Evolutionary conservation across 2,888 invertebrate genomes (phyloP), one percentile per base, ranked within the genome.

Genomic region (Unio delphinus): DNA sequence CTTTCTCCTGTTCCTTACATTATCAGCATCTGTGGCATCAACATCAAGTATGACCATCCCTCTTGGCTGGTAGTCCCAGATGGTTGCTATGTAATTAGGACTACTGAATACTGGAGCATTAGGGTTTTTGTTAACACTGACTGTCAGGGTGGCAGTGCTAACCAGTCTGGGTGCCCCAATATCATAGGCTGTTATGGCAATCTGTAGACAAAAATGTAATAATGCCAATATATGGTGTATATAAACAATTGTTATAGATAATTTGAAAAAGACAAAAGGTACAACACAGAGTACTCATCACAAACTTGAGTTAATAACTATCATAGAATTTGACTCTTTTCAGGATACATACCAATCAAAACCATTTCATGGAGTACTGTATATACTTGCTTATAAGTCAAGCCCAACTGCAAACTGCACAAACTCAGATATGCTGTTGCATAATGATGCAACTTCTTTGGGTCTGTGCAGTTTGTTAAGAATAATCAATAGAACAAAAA

Each of bases 11-110:
- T 11, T 45, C 45, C 45, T 72, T 62, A 79, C 81, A 8, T 78
- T 75, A 74, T 88, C 88, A 34, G 45, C 34, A 74, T 88, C 88
- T 20, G 64, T 62, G 7, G 87, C 88, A 20, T 76, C 74, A 18
- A 87, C 76, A 28, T 73, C 75, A n/a, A 77, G 64, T 7, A 86
- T 77, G 61, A 70, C 76, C 23, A 76, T 71, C 5, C 85, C 83
- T 26, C 86, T 69, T 7, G 80, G 75, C 23, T 68, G 65, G 45
- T 79, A 80, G 68, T 88, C 88, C 34, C 79, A 78, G 18, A 88
- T 81, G 11, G 69, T 75, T 15, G 61, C 74, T 17, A n/a, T 57
- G 60, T 77, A 75, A 23, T 70, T 72, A 6, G 59, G 23, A 4
- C 70, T 65, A 15, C 30, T 62, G 34, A 82, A 69, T n/a, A 8